Evolutionary conservation across 2,797 vertebrate species (phyloP), one percentile per base, ranked within the genome.

Genomic region (Spatula versicolor): DNA sequence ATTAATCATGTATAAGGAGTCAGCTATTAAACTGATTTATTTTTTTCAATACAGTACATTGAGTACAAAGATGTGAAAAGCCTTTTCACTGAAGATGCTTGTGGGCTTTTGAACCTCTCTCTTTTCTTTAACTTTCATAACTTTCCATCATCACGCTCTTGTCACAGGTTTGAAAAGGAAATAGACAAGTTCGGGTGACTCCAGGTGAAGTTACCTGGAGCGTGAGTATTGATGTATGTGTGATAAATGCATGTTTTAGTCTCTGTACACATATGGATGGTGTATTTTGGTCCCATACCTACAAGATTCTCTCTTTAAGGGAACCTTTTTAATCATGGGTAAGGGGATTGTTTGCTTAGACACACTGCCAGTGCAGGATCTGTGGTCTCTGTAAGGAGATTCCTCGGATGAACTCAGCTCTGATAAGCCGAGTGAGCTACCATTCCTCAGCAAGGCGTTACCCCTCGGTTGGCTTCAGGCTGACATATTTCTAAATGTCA

Each of bases 1-100:
- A 66, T 96, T 78, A 93, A 93, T 93, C 9, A 93, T 96, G 95
- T 94, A 91, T 93, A 92, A 89, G 56, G 69, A 94, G 23, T 78
- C 84, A 59, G 66, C 86, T 91, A 87, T 93, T 94, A 83, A 90
- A 85, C 50, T 86, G 7, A 59, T 64, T 59, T 45, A 19, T 50
- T 52, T 52, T 52, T 89, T 88, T 73, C 16, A 84, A 88, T 92
- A 50, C 48, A 79, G 52, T 90, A 72, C 31, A 74, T 60, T 60
- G 63, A 86, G 56, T 76, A 81, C 69, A 69, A 62, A 83, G 56
- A 62, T 76, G 35, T 92, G 67, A 67, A 84, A 93, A 83, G 41
- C 21, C n/a, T 90, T 77, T 76, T 90, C 52, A 74, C 17, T 71
- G 48, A 68, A 68, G 45, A 45, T 68, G 18, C 58, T 63, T 86